phyloP scores from a whole-genome alignment of 2,888 invertebrate species.

The Creontiades dilutus region DNA sequence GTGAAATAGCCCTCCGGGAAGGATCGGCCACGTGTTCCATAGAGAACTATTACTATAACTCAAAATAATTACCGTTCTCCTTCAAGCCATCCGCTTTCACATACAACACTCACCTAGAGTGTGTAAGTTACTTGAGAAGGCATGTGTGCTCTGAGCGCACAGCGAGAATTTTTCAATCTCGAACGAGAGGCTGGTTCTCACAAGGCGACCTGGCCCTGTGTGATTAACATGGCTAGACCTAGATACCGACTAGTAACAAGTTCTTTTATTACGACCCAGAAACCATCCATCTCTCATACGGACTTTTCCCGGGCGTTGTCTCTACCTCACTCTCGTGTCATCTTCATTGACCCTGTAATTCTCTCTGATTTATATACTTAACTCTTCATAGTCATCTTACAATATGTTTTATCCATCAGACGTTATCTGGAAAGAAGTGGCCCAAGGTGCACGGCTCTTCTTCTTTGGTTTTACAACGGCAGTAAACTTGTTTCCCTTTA shows the following conservation, averaged over 20 bases:
- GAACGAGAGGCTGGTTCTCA: background rate
- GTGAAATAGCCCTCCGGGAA: slow-evolving; percentile 38
- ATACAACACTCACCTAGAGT: background rate
- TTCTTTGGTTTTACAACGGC: background rate
- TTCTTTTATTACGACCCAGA: slow-evolving; percentile 30
- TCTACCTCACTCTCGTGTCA: background rate
- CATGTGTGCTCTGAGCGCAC: background rate
- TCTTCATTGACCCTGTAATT: slow-evolving; percentile 50
- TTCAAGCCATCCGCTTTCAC: slow-evolving; percentile 33
- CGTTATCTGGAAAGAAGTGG: background rate
- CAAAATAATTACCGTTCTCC: slow-evolving; percentile 17
- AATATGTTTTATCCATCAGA: background rate
- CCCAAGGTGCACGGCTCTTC: background rate
- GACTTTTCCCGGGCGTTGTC: background rate
- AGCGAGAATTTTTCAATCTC: background rate
- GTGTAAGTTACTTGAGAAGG: background rate
- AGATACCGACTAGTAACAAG: slow-evolving; percentile 41
- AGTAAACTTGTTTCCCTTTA: background rate
- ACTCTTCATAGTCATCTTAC: background rate
- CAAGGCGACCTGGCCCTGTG: background rate
- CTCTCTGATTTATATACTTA: slow-evolving; percentile 31
- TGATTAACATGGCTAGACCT: slow-evolving; percentile 52
- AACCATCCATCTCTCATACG: slow-evolving; percentile 20
- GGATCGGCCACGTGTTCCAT: slow-evolving; percentile 1
- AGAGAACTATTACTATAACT: slow-evolving; percentile 8